These are phyloP conservation scores for Cephalotes varians DNA, from an alignment of 2,888 invertebrate genomes.

Conservation along the genomic window DNA sequence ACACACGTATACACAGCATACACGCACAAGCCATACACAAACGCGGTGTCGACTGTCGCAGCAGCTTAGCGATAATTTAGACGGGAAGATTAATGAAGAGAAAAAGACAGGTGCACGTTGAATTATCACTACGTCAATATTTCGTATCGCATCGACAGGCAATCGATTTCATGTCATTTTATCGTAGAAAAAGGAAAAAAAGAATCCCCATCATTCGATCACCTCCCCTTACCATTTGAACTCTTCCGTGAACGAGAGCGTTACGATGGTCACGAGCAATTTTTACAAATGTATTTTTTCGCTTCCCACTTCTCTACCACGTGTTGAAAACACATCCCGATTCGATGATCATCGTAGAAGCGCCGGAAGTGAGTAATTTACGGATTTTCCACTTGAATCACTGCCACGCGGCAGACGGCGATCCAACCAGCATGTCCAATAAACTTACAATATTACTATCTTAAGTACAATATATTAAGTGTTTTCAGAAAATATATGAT, in stretches of 20 bases:
- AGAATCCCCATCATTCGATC: background rate
- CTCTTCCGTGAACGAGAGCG: slow-evolving; percentile 55
- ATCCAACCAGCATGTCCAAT: slow-evolving; percentile 79
- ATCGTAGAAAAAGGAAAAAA: slow-evolving; percentile 32
- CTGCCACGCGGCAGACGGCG: slow-evolving; percentile 65
- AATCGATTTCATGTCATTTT: slow-evolving; percentile 57
- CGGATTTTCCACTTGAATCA: slow-evolving; percentile 60
- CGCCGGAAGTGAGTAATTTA: slow-evolving; percentile 35
- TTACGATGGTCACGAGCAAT: slow-evolving; percentile 65
- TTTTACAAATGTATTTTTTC: slow-evolving; percentile 71
- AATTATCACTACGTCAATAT: slow-evolving; percentile 70
- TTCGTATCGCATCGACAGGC: slow-evolving; percentile 61
- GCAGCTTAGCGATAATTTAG: slow-evolving; percentile 40
- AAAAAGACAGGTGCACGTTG: slow-evolving; percentile 65
- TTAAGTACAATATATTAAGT: slow-evolving; percentile 83
- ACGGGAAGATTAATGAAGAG: slow-evolving; percentile 56
- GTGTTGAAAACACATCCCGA: slow-evolving; percentile 33
- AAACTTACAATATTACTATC: slow-evolving; percentile 81
- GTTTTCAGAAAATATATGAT: slow-evolving; percentile 84
- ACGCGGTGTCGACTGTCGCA: slow-evolving; percentile 14
- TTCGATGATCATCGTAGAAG: slow-evolving; percentile 58
- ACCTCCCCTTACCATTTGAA: background rate
- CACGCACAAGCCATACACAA: background rate
- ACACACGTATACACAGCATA: background rate
- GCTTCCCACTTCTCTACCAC: background rate